Base-by-base conservation (phyloP, 1,140 invertebrate species). In the Nephila pilipes region DNA sequence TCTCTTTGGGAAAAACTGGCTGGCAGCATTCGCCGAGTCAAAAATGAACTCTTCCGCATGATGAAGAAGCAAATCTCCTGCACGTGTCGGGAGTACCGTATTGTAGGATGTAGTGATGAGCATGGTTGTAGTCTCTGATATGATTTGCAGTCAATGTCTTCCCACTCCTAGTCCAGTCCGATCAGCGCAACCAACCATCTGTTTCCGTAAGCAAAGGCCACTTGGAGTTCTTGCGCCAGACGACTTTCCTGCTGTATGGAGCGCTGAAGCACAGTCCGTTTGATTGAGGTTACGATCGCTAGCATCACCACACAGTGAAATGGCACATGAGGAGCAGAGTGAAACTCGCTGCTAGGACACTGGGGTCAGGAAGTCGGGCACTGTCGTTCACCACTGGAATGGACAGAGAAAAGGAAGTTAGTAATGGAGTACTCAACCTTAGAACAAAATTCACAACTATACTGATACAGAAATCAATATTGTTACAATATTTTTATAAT, bases 301-400 rank as follows among this genome's bases (percentile, higher is more conserved):
- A 55, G 80, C 85, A 79, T 93, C 91, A 93, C 91, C 91, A 93
- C 54, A 93, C 91, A 6, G 91, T 80, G 85, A 93, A 93, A 54
- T 93, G 91, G 91, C 91, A 93, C 65, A 93, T 36, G 57, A 93
- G 63, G 12, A 93, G 60, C 20, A 87, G 55, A n/a, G 91, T 93
- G 91, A 93, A 93, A 80, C 91, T 87, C 25, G 91, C 91, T 22
- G 85, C 91, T 58, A 93, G 91, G 46, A 93, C 38, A 46, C 91
- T 60, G 46, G 91, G 46, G n/a, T 93, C 91, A 6, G 91, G 91
- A 60, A 93, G 29, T 38, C 83, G 83, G 25, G 91, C 91, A 60
- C 91, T 93, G 85, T 93, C 91, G 65, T 87, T 93, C n/a, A 93
- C 12, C 25, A 93, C 91, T 93, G 85, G 1, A 87, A 87, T 57